Evolutionary conservation across 2,797 vertebrate genomes (phyloP), one percentile per base, ranked within the genome.

Genomic region (Eupleurogrammus muticus): DNA sequence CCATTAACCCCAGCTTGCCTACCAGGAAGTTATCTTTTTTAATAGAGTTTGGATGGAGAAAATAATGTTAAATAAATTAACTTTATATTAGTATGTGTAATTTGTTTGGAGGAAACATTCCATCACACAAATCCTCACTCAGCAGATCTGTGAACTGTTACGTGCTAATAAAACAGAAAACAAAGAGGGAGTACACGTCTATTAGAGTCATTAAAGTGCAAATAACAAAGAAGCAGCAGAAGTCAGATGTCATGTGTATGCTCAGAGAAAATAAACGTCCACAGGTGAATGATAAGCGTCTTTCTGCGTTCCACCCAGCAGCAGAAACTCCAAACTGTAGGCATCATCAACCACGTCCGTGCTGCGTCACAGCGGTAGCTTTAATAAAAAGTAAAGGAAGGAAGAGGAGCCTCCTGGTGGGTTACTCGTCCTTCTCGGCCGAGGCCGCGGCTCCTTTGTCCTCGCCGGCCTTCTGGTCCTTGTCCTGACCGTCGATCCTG

Each of bases 401-500:
- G n/a, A n/a, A n/a, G 16, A 1, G 13, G 6, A 42, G 8, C 9
- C 24, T 62, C 59, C 55, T 48, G 17, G 57, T 14, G 10, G 52
- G 66, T 84, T 82, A 92, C 80, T 92, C 88, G 36, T 90, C 81
- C 46, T 92, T 82, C 71, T 90, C 77, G 66, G 84, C 34, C 63
- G 81, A 76, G 49, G 83, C 87, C 21, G 77, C 52, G 1, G 82
- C 78, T 48, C 65, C 75, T 61, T 84, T 65, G 57, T 75, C 82
- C 72, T 80, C 74, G 8, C 59, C 46, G 17, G 72, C 23, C 51
- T 74, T 64, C 36, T 92, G 79, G 20, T 88, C 84, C 16, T 63
- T 57, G 38, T 88, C 80, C 66, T 89, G 86, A 62, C 89, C 88
- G 5, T 97, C 95, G 5, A 97, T 97, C 70, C 75, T 76, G n/a